Conservation (phyloP, 2,113 vertebrate species). For the Phrynosoma blainvillii region DNA sequence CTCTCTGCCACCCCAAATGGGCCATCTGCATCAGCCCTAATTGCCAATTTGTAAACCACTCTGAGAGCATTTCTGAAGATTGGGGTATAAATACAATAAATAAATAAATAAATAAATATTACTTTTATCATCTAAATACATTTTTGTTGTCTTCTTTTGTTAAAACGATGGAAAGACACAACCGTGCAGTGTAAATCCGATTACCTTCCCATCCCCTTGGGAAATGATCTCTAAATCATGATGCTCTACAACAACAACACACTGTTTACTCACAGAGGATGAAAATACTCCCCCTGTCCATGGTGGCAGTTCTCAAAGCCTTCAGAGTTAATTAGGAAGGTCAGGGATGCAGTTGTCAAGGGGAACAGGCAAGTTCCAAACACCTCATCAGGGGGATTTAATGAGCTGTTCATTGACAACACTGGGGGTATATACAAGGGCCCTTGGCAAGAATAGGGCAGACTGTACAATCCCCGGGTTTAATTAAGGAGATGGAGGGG, state of each 20-base stretch:
- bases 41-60: too few species aligned
- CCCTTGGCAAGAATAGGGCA: slow-evolving; percentile 48
- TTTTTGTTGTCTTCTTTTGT: neutral
- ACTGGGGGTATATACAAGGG: slow-evolving; percentile 48
- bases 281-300: slow-evolving; percentile 2
- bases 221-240: neutral
- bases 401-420: slow-evolving; percentile 64
- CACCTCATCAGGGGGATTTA: slow-evolving; percentile 62
- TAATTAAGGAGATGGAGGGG: slow-evolving; percentile 56
- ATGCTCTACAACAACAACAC: neutral
- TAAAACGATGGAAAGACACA: slow-evolving; percentile 4
- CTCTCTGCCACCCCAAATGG: too few species aligned
- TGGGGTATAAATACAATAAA: too few species aligned
- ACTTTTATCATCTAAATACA: slow-evolving; percentile 8
- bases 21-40: too few species aligned
- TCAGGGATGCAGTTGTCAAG: slow-evolving; percentile 41
- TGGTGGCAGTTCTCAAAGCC: slow-evolving; percentile 18
- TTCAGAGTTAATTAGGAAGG: slow-evolving; percentile 38
- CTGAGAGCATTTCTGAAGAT: too few species aligned
- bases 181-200: neutral
- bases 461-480: slow-evolving; percentile 60
- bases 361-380: slow-evolving; percentile 31
- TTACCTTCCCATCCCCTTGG: neutral
- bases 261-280: neutral
- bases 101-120: neutral